phyloP scores from a whole-genome alignment of 2,888 invertebrate species.

The Chrysolina americana region DNA sequence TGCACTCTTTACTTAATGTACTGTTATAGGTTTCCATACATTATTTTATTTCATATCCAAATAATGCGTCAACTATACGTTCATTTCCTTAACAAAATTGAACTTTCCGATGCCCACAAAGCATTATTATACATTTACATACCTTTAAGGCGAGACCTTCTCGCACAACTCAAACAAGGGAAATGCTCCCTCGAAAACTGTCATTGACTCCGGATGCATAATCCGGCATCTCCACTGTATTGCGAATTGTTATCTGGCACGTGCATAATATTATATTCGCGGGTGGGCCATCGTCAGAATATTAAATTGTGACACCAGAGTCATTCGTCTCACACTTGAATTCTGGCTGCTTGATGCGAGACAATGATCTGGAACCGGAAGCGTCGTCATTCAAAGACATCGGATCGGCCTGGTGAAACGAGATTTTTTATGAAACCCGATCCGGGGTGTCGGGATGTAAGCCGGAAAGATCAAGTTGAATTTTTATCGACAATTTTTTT shows the following conservation, averaged over 20 bases:
- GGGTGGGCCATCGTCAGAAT: conserved; percentile 39
- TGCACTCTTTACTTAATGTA: too few relatives aligned
- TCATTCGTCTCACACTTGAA: conserved; percentile 16
- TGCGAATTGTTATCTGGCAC: conserved; percentile 36
- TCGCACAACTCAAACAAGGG: conserved; percentile 4
- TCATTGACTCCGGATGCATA: conserved; percentile 52
- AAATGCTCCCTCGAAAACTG: conserved; percentile 43
- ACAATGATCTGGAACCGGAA: conserved; percentile 24
- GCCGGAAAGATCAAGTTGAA: conserved; percentile 5
- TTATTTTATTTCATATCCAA: neutral
- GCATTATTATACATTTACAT: neutral
- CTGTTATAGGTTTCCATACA: too few relatives aligned
- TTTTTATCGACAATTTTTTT: conserved; percentile 1
- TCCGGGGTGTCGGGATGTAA: neutral
- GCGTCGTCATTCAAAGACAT: conserved; percentile 6
- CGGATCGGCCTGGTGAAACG: neutral
- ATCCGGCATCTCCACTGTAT: conserved; percentile 28
- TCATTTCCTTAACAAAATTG: neutral
- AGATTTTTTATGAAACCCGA: conserved; percentile 11
- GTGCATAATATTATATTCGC: conserved; percentile 39
- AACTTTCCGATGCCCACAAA: neutral
- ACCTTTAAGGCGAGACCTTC: neutral
- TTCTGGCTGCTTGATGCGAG: conserved; percentile 18
- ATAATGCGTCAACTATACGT: neutral
- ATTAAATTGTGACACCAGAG: conserved; percentile 16